A percentile compares a stretch with the other conserved stretches of the same genome.
phyloP scores from a whole-genome alignment of 2,113 vertebrate species.

The Vireo altiloquus region DNA sequence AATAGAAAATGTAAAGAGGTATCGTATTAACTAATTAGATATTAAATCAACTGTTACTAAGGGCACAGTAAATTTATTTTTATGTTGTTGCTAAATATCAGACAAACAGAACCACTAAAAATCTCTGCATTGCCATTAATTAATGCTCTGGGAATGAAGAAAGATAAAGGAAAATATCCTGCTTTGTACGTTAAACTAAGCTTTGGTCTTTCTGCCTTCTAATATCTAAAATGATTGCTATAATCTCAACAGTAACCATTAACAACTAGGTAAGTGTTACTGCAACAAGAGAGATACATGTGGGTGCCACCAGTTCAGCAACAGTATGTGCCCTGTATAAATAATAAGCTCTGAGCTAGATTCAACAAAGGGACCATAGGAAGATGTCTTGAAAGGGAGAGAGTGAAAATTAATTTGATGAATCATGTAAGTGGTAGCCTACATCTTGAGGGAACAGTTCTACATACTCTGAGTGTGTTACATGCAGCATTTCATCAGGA shows the following conservation, averaged over 20 bases:
- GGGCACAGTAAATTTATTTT: background rate
- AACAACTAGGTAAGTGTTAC: slow-evolving; percentile 26
- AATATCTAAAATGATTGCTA: slow-evolving; percentile 8
- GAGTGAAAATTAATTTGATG: slow-evolving; percentile 36
- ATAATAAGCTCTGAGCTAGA: background rate
- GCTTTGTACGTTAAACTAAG: background rate
- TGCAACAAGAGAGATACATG: background rate
- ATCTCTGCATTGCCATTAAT: background rate
- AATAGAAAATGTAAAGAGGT: background rate
- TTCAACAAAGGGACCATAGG: background rate
- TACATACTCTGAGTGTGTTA: background rate
- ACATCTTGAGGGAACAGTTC: slow-evolving; percentile 15
- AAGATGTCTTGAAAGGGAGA: slow-evolving; percentile 33
- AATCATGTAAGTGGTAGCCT: slow-evolving; percentile 36
- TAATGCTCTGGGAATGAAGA: background rate
- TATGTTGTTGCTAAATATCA: background rate
- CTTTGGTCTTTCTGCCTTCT: background rate
- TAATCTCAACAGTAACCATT: background rate
- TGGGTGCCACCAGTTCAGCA: background rate
- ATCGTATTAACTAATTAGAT: background rate
- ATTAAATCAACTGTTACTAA: background rate
- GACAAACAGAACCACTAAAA: background rate
- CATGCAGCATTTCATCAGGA: background rate
- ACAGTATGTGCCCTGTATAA: background rate
- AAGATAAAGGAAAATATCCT: background rate